Conservation (phyloP, 92 coral and sea anemone species). For the Zoanthus sansibaricus region DNA sequence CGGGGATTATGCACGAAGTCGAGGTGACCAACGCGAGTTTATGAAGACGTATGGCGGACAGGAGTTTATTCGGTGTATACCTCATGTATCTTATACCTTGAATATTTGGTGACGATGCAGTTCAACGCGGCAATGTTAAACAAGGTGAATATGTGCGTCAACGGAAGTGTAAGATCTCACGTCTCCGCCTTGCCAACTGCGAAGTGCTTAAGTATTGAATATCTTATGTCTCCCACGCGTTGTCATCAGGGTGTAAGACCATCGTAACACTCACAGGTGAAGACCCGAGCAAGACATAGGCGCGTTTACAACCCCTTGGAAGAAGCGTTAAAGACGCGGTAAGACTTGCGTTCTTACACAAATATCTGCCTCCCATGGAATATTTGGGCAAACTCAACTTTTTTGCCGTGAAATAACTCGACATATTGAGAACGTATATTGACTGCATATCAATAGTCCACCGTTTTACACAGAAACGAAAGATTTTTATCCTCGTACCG, state of each 20-base stretch:
- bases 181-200: not conserved
- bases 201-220: not conserved
- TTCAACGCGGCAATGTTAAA: not conserved
- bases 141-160: not conserved
- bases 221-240: not conserved
- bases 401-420: too few relatives aligned
- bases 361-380: too few relatives aligned
- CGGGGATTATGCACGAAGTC: too few relatives aligned
- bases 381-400: too few relatives aligned
- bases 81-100: not conserved
- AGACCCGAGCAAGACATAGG: not conserved
- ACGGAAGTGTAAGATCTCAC: not conserved
- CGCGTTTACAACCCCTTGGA: not conserved
- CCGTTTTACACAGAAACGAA: too few relatives aligned
- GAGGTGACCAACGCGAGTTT: too few relatives aligned
- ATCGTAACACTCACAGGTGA: not conserved
- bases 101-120: constrained; percentile 1
- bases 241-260: not conserved
- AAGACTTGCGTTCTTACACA: not conserved
- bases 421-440: too few relatives aligned
- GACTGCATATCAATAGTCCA: too few relatives aligned
- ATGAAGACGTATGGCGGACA: too few relatives aligned
- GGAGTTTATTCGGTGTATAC: too few relatives aligned
- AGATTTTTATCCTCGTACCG: too few relatives aligned
- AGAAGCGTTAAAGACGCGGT: not conserved